Evolutionary conservation across 1,140 invertebrate genomes (phyloP).

Genomic region (Agrypnia vestita): DNA sequence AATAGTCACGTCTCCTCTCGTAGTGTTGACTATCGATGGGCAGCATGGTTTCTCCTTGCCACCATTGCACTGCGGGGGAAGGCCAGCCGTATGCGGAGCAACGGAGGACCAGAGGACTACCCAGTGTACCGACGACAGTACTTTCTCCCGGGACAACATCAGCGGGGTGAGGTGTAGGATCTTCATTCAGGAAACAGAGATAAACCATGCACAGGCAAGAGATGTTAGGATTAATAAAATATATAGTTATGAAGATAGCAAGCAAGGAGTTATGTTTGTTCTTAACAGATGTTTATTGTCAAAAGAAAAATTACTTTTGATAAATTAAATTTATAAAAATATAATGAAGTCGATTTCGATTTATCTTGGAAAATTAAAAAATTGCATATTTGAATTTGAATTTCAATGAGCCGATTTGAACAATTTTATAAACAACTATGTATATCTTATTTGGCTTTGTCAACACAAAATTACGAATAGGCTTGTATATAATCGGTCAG

Average conservation of each 20-base stretch:
- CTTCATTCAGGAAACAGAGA: constrained; percentile 69
- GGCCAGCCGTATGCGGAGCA: constrained; percentile 91
- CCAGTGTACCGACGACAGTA: constrained; percentile 80
- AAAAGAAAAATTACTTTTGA: too few relatives aligned
- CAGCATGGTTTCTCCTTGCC: constrained; percentile 82
- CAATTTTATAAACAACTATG: too few relatives aligned
- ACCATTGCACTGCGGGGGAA: constrained; percentile 88
- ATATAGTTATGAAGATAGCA: neutral
- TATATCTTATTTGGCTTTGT: too few relatives aligned
- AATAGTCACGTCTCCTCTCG: constrained; percentile 83
- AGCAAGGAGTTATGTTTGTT: too few relatives aligned
- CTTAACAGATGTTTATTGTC: too few relatives aligned
- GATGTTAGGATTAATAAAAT: constrained; percentile 25
- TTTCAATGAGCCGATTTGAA: too few relatives aligned
- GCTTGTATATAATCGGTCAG: too few relatives aligned
- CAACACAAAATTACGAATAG: too few relatives aligned
- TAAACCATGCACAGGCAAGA: constrained; percentile 52
- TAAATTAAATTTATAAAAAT: too few relatives aligned
- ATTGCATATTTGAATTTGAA: too few relatives aligned
- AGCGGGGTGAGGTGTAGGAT: constrained; percentile 69
- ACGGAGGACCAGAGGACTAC: constrained; percentile 79
- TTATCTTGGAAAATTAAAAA: too few relatives aligned
- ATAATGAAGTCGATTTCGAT: too few relatives aligned
- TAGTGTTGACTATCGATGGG: constrained; percentile 81
- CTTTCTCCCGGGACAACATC: constrained; percentile 73